Evolutionary conservation across 2,888 invertebrate genomes (phyloP).

Genomic region (Anagyrus pseudococci): DNA sequence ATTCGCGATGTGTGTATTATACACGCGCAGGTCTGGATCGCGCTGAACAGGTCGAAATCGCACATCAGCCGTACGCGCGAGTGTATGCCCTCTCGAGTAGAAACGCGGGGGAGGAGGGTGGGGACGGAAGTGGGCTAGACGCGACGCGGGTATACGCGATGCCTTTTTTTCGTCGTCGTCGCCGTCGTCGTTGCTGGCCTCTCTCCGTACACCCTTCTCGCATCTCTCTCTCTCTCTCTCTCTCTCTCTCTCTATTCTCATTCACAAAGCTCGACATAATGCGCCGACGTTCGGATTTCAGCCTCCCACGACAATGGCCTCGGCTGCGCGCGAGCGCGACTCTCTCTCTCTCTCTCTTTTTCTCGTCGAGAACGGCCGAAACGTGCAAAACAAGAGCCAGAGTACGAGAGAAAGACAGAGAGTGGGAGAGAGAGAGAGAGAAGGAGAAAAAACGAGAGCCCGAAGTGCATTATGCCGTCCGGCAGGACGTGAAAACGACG

Average conservation of each 20-base stretch:
- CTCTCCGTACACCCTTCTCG: no score
- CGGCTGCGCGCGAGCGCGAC: constrained; percentile 26
- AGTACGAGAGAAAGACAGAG: constrained; percentile 13
- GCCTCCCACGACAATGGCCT: constrained; percentile 57
- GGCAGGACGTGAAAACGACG: constrained; percentile 46
- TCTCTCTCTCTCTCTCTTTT: neutral
- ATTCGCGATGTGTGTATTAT: no score
- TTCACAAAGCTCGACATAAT: constrained; percentile 43
- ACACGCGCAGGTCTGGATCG: no score
- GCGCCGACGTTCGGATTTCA: constrained; percentile 52
- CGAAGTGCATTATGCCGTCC: constrained; percentile 51
- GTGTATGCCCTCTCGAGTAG: neutral
- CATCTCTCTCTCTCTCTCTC: constrained; percentile 11
- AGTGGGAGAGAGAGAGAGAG: constrained; percentile 19
- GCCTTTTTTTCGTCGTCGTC: no score
- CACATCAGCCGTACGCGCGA: no score
- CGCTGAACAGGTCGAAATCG: no score
- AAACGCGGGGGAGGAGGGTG: neutral
- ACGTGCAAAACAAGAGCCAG: constrained; percentile 17
- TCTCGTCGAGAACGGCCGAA: neutral
- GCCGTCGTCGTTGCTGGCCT: no score
- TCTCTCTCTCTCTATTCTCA: constrained; percentile 28
- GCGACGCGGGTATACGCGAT: constrained; percentile 30
- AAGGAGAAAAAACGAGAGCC: constrained; percentile 41
- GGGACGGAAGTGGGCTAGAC: constrained; percentile 49